phyloP scores from a whole-genome alignment of 1,140 invertebrate genomes.

The Sitobion miscanthi region DNA sequence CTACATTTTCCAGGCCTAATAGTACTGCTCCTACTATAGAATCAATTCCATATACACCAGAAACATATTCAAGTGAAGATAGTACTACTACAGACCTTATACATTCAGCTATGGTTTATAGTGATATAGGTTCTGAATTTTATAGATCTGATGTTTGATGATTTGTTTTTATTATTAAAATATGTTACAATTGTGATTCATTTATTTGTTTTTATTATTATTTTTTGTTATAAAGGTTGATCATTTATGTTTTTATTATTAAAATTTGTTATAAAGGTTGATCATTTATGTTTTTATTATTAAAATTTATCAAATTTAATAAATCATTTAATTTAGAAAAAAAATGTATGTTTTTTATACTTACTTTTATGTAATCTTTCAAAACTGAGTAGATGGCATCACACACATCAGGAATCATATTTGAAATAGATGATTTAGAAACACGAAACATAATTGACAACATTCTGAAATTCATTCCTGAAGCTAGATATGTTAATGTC shows the following conservation, averaged over 20 bases:
- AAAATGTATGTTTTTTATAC: background rate
- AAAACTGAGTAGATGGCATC: slow-evolving; percentile 45
- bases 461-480: slow-evolving; percentile 36
- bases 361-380: slow-evolving; percentile 43
- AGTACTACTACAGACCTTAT: slow-evolving; percentile 8
- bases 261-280: too few species aligned
- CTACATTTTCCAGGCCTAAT: background rate
- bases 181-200: too few species aligned
- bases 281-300: too few species aligned
- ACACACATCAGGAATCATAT: slow-evolving; percentile 50
- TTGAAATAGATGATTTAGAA: slow-evolving; percentile 20
- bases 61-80: background rate
- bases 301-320: background rate
- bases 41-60: background rate
- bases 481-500: slow-evolving; percentile 38
- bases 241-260: too few species aligned
- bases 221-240: too few species aligned
- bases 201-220: too few species aligned
- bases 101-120: background rate
- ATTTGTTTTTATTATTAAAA: background rate
- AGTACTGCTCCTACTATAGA: background rate
- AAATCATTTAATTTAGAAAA: background rate
- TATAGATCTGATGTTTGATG: background rate
- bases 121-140: background rate
- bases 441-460: slow-evolving; percentile 50